Evolutionary conservation across 2,113 vertebrate genomes (phyloP).

Genomic region (Chitala chitala): DNA sequence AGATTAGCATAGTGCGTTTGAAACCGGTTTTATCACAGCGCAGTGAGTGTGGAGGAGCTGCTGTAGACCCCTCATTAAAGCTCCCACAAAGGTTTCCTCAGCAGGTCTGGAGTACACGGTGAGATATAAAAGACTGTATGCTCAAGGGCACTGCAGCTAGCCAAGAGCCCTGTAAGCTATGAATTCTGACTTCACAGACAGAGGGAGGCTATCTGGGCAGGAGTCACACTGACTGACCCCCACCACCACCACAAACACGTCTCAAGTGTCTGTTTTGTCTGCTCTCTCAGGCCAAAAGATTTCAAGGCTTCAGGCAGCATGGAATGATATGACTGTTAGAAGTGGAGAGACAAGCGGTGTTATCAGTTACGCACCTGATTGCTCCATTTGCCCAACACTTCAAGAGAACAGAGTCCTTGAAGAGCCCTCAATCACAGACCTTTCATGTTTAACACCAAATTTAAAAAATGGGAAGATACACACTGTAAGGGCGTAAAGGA

Average conservation of each 20-base stretch:
- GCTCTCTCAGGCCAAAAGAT: constrained; percentile 60
- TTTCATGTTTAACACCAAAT: constrained; percentile 41
- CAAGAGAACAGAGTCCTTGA: constrained; percentile 56
- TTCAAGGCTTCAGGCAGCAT: constrained; percentile 71
- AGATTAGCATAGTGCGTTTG: no score
- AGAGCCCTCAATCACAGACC: constrained; percentile 54
- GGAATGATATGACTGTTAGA: constrained; percentile 78
- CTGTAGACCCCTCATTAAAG: background rate
- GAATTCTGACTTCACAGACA: constrained; percentile 42
- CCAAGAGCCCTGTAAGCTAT: constrained; percentile 28
- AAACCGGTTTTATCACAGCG: no score
- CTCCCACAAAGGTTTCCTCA: background rate
- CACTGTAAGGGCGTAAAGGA: constrained; percentile 46
- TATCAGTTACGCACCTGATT: constrained; percentile 70
- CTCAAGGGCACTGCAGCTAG: constrained; percentile 38
- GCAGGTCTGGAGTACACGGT: background rate
- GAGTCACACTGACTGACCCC: constrained; percentile 31
- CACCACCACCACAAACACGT: constrained; percentile 50
- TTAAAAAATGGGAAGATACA: background rate
- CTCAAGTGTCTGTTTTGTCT: constrained; percentile 91
- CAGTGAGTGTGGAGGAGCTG: no score
- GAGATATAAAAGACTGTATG: background rate
- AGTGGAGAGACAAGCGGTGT: constrained; percentile 63
- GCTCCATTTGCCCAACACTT: constrained; percentile 73
- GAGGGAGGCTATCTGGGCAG: constrained; percentile 39